Evolutionary conservation across 1,140 invertebrate species (phyloP), one percentile per base, ranked within the genome.

Genomic region (Ectropis grisescens): DNA sequence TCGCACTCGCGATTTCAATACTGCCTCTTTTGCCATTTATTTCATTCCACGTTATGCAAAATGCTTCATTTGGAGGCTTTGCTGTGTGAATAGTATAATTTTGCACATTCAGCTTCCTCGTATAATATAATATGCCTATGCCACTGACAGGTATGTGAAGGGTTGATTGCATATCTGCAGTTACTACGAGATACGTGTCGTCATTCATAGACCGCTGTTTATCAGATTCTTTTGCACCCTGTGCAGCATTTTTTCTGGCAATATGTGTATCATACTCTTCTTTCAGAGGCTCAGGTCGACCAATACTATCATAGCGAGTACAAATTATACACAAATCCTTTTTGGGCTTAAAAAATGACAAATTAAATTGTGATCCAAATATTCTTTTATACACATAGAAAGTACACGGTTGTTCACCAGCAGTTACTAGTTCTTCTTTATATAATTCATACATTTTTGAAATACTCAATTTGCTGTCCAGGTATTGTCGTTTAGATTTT

Each of bases 11-110:
- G 13, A 47, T 47, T 27, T 42, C 39, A 9, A 19, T 25, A 23
- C 39, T 38, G 2, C 23, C 45, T 32, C 24, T 30, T 41, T 35
- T 38, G 4, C 45, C 33, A 13, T 47, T 40, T 8, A 40, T 7
- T 36, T 40, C 29, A n/a, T 26, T 26, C 33, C 33, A 40, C 3
- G 24, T 11, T 14, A 40, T 31, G 10, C 43, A 40, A 28, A 28
- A 40, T 24, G 30, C 38, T 16, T 33, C 15, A 28, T 40, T 33
- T 15, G 38, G 38, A 19, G 24, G 24, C 24, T 26, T 10, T 26
- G 6, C 6, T 26, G 10, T 26, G 10, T 26, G 24, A 16, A 40
- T 32, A 2, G 24, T 26, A 3, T n/a, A 26, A 10, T 26, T 26
- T 2, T 26, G 10, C 2, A 26, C 24, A 26, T 6, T 26, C 24